Percentiles rank a stretch among this genome's conserved stretches.
phyloP scores from a whole-genome alignment of 1,140 invertebrate species.

The Megalonaias nervosa region DNA sequence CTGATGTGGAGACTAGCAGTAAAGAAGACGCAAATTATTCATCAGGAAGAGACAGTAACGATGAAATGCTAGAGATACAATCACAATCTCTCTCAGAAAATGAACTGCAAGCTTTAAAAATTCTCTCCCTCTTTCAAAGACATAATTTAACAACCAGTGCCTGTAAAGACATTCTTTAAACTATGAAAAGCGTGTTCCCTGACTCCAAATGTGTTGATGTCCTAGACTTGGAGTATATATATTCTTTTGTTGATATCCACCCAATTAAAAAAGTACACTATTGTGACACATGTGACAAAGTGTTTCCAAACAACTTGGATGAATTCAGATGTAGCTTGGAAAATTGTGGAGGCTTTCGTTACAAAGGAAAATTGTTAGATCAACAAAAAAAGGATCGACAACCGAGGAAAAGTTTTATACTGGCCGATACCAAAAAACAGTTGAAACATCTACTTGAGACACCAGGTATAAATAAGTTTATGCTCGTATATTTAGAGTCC shows the following conservation, averaged over 20 bases:
- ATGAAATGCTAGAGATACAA: neutral
- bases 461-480: conserved; percentile 12
- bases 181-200: conserved; percentile 7
- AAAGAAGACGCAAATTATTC: neutral
- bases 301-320: conserved; percentile 20
- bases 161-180: conserved; percentile 3
- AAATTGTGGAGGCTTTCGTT: conserved; percentile 6
- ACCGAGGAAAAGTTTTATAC: conserved; percentile 19
- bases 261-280: conserved; percentile 2
- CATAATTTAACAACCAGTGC: conserved; percentile 12
- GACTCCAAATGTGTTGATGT: neutral
- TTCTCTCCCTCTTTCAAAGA: conserved; percentile 17
- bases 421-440: conserved; percentile 20
- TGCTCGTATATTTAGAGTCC: neutral
- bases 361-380: too few relatives aligned
- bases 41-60: neutral
- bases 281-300: conserved; percentile 12
- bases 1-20: neutral
- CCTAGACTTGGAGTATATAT: conserved; percentile 4
- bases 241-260: conserved; percentile 8
- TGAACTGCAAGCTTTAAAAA: conserved; percentile 8
- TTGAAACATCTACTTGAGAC: conserved; percentile 9
- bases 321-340: neutral
- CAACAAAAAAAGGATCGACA: too few relatives aligned
- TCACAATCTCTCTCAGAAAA: conserved; percentile 1